Evolutionary conservation across 2,113 vertebrate genomes (phyloP).

Genomic region (Oxygymnocypris stewartii): DNA sequence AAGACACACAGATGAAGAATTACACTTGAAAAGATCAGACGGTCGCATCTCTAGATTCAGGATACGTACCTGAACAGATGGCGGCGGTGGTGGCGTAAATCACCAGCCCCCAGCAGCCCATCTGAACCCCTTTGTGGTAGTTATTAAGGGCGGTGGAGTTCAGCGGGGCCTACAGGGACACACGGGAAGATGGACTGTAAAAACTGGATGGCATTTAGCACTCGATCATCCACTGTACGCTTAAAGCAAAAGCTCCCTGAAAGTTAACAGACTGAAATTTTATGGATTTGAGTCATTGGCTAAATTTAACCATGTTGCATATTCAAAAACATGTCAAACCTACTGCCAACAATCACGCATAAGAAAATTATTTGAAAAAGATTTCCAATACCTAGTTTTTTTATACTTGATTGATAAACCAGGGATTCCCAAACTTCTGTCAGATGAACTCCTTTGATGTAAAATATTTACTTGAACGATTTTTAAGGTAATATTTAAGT

Average conservation of each 20-base stretch:
- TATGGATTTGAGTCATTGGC: not conserved
- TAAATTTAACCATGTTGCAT: not conserved
- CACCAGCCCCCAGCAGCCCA: slow-evolving; percentile 98
- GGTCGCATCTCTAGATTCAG: not conserved
- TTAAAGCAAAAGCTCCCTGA: not conserved
- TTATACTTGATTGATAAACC: not conserved
- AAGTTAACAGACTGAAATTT: not conserved
- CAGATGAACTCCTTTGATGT: too few relatives aligned
- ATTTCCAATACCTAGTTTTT: not conserved
- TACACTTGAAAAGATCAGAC: not conserved
- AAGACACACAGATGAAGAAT: not conserved
- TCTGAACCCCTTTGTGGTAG: slow-evolving; percentile 93
- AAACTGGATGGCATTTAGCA: not conserved
- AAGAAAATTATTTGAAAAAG: not conserved
- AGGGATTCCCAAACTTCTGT: not conserved
- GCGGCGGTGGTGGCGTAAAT: slow-evolving; percentile 94
- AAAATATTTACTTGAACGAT: too few relatives aligned
- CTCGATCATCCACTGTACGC: not conserved
- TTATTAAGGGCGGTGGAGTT: slow-evolving; percentile 84
- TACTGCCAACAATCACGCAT: not conserved
- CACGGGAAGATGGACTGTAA: not conserved
- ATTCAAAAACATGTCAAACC: not conserved
- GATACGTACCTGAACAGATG: slow-evolving; percentile 77
- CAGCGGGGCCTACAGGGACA: slow-evolving; percentile 73
- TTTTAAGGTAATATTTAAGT: too few relatives aligned